Evolutionary conservation across 2,888 invertebrate species (phyloP), one percentile per base, ranked within the genome.

Genomic region (Rambutsinella grinnellia): DNA sequence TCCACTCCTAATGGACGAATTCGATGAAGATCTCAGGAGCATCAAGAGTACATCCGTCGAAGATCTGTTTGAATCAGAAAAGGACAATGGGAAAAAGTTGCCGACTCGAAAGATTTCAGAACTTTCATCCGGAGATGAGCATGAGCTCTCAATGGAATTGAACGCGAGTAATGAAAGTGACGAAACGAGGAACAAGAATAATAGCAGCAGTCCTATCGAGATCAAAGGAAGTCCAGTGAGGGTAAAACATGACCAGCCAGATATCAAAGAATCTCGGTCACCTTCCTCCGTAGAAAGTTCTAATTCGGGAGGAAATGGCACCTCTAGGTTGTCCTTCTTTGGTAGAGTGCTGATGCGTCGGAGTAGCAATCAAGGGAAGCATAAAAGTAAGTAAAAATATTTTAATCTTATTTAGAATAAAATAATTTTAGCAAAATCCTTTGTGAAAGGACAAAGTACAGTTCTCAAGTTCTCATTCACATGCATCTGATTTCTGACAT

Each of bases 311-410:
- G 70, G 70, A 26, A 70, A 69, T 19, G 13, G n/a, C 3, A 69
- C 54, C 23, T 70, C 70, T 8, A 69, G 61, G 28, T 62, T 78
- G 61, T 78, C 78, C 26, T 69, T 78, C 49, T 74, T 78, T 58
- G n/a, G n/a, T n/a, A 78, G 62, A 62, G 78, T 70, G 19, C 74
- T 78, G 15, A 74, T 70, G 15, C 78, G 78, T 13, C 57, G 74
- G 53, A 74, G 51, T 51, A 62, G 65, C 53, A 65, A 65, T 54
- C 74, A 65, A 46, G 63, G 65, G 13, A 78, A 78, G 44, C 78
- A 78, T 49, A 78, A 78, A 65, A 78, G 78, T 78, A 78, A 78
- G 78, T 67, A 21, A n/a, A n/a, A n/a, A n/a, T n/a, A n/a, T n/a
- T n/a, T n/a, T n/a, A n/a, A n/a, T n/a, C n/a, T n/a, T n/a, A n/a